Conservation (phyloP, 2,113 vertebrate genomes). For the Hippocampus mohnikei region DNA sequence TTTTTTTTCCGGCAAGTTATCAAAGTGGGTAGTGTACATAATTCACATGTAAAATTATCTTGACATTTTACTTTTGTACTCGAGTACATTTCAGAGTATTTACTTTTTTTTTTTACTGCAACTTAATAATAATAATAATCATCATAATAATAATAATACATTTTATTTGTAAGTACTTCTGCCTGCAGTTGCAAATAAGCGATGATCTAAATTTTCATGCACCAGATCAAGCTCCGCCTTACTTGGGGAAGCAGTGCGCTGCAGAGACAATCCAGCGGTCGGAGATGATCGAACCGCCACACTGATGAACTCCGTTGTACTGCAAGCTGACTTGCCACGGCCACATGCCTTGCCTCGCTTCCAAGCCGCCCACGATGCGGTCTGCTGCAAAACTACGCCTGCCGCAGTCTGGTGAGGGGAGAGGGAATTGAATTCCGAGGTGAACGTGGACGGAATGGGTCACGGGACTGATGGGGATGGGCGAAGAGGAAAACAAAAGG, state of each 20-base stretch:
- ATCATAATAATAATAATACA: too few species aligned
- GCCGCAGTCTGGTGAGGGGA: conserved; percentile 75
- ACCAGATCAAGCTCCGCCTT: conserved; percentile 16
- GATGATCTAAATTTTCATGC: neutral
- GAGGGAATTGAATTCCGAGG: neutral
- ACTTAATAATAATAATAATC: too few species aligned
- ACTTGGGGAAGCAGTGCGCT: conserved; percentile 89
- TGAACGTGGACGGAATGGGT: neutral
- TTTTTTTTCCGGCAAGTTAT: too few species aligned
- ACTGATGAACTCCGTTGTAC: conserved; percentile 82
- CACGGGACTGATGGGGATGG: neutral
- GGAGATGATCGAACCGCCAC: conserved; percentile 84
- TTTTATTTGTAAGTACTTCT: too few species aligned
- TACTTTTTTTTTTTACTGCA: neutral
- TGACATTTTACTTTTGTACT: neutral
- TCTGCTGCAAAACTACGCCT: conserved; percentile 80
- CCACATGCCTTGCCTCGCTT: conserved; percentile 82
- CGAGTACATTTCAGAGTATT: neutral
- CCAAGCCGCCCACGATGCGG: conserved; percentile 83
- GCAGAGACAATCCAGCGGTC: conserved; percentile 85
- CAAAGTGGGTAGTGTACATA: neutral
- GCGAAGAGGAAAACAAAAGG: conserved; percentile 1
- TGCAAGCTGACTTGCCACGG: conserved; percentile 89
- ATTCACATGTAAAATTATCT: too few species aligned
- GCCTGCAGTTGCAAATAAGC: neutral